Evolutionary conservation across 1,140 invertebrate species (phyloP), one percentile per base, ranked within the genome.

Genomic region (Ooceraea biroi): DNA sequence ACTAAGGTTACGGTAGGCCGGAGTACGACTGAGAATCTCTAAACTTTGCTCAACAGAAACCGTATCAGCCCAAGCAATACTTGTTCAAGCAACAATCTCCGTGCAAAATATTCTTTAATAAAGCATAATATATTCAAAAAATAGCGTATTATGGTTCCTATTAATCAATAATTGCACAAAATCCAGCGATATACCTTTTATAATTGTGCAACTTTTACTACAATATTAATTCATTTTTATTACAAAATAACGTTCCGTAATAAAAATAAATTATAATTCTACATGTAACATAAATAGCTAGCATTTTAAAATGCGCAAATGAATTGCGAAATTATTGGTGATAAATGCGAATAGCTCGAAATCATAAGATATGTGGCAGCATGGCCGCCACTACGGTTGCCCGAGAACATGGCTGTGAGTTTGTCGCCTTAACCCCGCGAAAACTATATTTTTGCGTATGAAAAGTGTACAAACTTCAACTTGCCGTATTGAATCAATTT

Each of bases 361-460:
- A 36, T 36, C 82, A 50, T 50, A 76, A 48, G 72, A 36, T 36
- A 71, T 71, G 50, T 66, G 86, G 85, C 84, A 83, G 76, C 69
- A 92, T 91, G 93, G 92, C 90, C 76, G 91, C 92, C 91, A 91
- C 91, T 84, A 94, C 90, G 92, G 92, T 91, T 76, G 60, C 52
- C 25, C 63, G 92, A 76, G 72, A 19, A 7, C 17, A 7, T 11
- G 72, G 19, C n/a, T 63, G 27, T 73, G 87, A 92, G 90, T 92
- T 72, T 94, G 46, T 93, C 84, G 88, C 11, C 76, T 92, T 94
- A 94, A 89, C 85, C 48, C 8, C 8, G 11, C 0, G 52, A 89
- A 93, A 93, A 93, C 27, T 52, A 74, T 93, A 86, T 57, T 48
- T 60, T 27, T 1, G 25, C 27, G 7, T 14, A 5, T n/a, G 82